phyloP scores from a whole-genome alignment of 2,888 invertebrate species.

The Tryphoninae sp. region DNA sequence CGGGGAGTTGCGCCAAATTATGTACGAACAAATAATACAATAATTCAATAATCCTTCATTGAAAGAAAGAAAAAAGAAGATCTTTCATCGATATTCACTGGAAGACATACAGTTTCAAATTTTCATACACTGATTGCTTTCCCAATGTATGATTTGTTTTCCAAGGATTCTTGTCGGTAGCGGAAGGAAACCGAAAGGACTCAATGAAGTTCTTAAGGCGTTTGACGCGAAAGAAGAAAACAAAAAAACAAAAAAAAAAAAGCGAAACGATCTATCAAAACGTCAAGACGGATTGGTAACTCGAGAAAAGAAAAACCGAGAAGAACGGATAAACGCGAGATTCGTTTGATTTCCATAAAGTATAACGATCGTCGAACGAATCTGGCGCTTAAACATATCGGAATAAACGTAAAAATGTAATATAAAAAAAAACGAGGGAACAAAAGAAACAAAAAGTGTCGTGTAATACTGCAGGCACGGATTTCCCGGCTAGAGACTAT shows the following conservation, averaged over 20 bases:
- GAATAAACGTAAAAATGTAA: background rate
- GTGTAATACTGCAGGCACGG: conserved; percentile 58
- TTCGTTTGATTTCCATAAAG: background rate
- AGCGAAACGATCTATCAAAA: too few species aligned
- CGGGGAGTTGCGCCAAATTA: conserved; percentile 77
- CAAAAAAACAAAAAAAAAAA: background rate
- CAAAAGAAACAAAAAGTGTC: conserved; percentile 16
- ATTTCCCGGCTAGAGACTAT: conserved; percentile 34
- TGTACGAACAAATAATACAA: conserved; percentile 48
- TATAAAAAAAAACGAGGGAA: conserved; percentile 15
- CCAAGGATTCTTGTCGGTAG: conserved; percentile 45
- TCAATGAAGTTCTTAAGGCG: background rate
- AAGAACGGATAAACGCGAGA: background rate
- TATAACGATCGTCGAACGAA: background rate
- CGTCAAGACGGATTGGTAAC: too few species aligned
- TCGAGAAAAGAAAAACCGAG: background rate
- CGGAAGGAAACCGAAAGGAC: background rate
- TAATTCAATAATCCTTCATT: conserved; percentile 50
- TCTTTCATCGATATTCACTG: conserved; percentile 51
- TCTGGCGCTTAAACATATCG: conserved; percentile 4
- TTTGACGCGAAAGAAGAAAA: background rate
- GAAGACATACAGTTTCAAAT: conserved; percentile 57
- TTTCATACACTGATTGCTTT: conserved; percentile 58
- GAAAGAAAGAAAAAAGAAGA: background rate
- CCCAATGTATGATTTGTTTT: conserved; percentile 64